Evolutionary conservation across 2,797 vertebrate genomes (phyloP), one percentile per base, ranked within the genome.

Genomic region (Tangara arthus): DNA sequence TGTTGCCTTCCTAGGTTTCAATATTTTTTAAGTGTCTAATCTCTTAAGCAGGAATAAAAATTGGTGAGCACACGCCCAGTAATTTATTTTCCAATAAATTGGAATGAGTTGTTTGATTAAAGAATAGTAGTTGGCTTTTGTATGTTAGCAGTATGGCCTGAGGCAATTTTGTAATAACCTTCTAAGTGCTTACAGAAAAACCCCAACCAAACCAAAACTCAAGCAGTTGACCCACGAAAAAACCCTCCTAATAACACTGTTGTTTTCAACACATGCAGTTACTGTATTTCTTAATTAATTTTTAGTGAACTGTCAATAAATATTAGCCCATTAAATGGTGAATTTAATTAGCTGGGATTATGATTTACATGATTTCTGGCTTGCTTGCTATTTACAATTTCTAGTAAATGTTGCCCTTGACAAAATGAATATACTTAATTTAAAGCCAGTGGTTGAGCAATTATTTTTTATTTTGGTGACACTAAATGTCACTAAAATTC

Each of bases 301-400:
- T 97, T 97, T 91, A 59, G 91, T 96, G 89, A 96, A 60, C 73
- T 97, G 94, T 96, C 97, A 97, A 97, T 98, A 97, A 82, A 97
- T 96, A 96, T 96, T 90, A 95, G 82, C 96, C 93, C 92, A 96
- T 97, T 97, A 97, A 94, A 92, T 96, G 76, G 68, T 94, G 84
- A 96, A 96, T 97, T 97, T 97, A 97, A 97, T 98, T 97, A 97
- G 91, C 82, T 95, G 76, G 79, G 93, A 91, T 97, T 87, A 87
- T 84, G 68, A 97, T 96, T 97, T 97, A 95, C 39, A 20, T 96
- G 93, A 96, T 95, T 98, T 97, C 57, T 96, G 95, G 92, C 87
- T 96, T 96, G 85, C 81, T 79, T 76, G 65, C 83, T 97, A 80
- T 97, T 97, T 97, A 94, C 52, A 86, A 87, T 78, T 92, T 96